These are phyloP conservation scores for Pluvialis apricaria DNA, from an alignment of 2,113 vertebrate genomes.

Conservation along the genomic window DNA sequence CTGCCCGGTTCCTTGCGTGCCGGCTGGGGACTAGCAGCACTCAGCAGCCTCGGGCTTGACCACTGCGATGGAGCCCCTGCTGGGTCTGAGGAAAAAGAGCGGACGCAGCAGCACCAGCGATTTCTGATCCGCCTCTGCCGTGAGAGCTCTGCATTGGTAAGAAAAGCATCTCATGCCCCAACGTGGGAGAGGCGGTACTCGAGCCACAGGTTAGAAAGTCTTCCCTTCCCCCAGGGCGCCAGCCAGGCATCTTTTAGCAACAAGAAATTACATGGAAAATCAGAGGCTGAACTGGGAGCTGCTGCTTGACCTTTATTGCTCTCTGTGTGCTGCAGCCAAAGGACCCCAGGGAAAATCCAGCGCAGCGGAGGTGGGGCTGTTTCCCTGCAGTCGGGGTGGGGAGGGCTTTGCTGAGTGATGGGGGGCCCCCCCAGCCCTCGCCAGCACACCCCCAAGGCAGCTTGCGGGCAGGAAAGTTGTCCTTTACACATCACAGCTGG, in stretches of 20 bases:
- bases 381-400: neutral
- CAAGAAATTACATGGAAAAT: neutral
- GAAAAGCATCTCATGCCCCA: neutral
- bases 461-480: fast-evolving
- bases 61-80: neutral
- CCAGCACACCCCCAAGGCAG: neutral
- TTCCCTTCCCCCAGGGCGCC: neutral
- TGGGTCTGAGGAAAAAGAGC: neutral
- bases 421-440: neutral
- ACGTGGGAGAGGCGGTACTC: fast-evolving
- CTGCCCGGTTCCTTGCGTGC: neutral
- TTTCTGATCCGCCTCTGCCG: neutral
- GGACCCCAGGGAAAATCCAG: neutral
- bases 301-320: neutral
- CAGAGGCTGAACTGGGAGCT: neutral
- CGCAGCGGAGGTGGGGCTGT: neutral
- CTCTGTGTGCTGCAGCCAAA: neutral
- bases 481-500: neutral
- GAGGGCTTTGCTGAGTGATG: fast-evolving
- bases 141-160: neutral
- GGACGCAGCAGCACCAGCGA: neutral
- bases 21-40: neutral
- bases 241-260: neutral
- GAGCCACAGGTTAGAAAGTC: neutral
- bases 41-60: fast-evolving